phyloP scores from a whole-genome alignment of 1,140 invertebrate species.

The Asbolus verrucosus region DNA sequence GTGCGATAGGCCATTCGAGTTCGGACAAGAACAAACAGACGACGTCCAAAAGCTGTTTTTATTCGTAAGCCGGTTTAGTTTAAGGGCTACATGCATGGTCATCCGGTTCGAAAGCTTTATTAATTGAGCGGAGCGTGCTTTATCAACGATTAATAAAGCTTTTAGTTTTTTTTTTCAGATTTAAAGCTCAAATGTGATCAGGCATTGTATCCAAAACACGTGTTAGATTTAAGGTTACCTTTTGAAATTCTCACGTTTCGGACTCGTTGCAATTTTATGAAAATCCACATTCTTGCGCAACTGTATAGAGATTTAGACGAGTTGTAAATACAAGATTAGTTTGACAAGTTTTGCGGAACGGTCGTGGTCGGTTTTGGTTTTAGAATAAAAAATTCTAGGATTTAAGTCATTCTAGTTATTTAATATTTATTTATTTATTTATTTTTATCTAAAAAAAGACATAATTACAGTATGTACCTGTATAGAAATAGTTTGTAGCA shows the following conservation, averaged over 20 bases:
- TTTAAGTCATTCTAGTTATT: slow-evolving; percentile 47
- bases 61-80: slow-evolving; percentile 63
- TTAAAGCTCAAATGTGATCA: slow-evolving; percentile 47
- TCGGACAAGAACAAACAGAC: slow-evolving; percentile 62
- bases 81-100: slow-evolving; percentile 43
- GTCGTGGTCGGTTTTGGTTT: slow-evolving; percentile 46
- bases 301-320: background rate
- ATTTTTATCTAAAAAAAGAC: slow-evolving; percentile 47
- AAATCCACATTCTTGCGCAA: slow-evolving; percentile 9
- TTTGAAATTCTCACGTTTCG: background rate
- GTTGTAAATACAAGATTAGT: slow-evolving; percentile 20
- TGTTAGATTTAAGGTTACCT: slow-evolving; percentile 48
- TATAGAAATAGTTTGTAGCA: slow-evolving; percentile 49
- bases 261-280: slow-evolving; percentile 13
- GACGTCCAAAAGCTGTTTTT: slow-evolving; percentile 68
- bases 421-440: slow-evolving; percentile 55
- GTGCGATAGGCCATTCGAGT: slow-evolving; percentile 66
- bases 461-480: slow-evolving; percentile 49
- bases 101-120: slow-evolving; percentile 15
- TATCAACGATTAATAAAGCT: slow-evolving; percentile 28
- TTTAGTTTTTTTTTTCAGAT: slow-evolving; percentile 6
- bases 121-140: slow-evolving; percentile 1
- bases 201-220: slow-evolving; percentile 50
- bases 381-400: slow-evolving; percentile 43
- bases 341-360: slow-evolving; percentile 25